A percentile compares a stretch with the other conserved stretches of the same genome.
These are phyloP conservation scores for Trissolcus brochymenae DNA, from an alignment of 2,888 invertebrate species.

Conservation along the genomic window DNA sequence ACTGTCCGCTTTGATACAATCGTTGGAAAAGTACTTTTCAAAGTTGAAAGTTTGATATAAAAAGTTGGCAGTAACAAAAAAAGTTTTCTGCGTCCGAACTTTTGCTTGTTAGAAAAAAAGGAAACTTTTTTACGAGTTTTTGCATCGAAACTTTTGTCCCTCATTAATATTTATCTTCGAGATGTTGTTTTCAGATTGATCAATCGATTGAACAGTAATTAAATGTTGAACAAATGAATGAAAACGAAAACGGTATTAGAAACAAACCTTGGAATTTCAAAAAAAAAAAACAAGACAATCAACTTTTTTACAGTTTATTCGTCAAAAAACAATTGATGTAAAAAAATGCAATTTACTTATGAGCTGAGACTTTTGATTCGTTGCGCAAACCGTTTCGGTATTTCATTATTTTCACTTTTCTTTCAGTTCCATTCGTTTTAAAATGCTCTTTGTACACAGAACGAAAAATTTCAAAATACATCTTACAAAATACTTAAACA, in stretches of 20 bases:
- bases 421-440: not conserved
- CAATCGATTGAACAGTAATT: not conserved
- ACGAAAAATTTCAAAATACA: constrained; percentile 21
- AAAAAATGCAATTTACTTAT: constrained; percentile 19
- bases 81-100: no score
- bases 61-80: no score
- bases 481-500: constrained; percentile 32
- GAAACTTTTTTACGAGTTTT: no score
- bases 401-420: not conserved
- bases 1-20: no score
- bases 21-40: no score
- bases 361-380: not conserved
- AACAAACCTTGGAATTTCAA: not conserved
- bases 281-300: constrained; percentile 6
- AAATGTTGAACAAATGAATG: not conserved
- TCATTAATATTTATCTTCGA: no score
- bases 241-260: not conserved
- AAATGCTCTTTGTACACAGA: constrained; percentile 24
- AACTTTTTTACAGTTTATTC: constrained; percentile 23
- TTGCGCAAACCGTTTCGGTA: constrained; percentile 23
- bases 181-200: not conserved
- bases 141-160: no score
- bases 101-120: no score
- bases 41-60: no score
- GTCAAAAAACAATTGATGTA: constrained; percentile 25